These are phyloP conservation scores for Pleuronectes platessa DNA, from an alignment of 2,113 vertebrate genomes.

Conservation along the genomic window DNA sequence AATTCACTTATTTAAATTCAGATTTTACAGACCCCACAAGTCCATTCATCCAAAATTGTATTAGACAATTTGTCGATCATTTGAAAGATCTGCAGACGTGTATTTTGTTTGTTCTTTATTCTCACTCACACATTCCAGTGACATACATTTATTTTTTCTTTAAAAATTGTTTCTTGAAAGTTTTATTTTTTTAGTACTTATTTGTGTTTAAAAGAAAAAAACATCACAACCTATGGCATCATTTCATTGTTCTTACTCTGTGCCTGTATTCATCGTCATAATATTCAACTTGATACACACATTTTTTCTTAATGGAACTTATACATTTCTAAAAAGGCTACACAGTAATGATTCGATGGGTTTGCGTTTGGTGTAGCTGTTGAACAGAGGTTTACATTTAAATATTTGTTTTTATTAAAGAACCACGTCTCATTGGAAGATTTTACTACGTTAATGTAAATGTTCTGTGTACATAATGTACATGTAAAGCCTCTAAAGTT, in stretches of 20 bases:
- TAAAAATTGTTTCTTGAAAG: background rate
- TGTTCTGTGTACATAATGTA: constrained; percentile 72
- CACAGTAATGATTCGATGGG: constrained; percentile 14
- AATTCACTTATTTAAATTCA: background rate
- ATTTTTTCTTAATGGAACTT: constrained; percentile 13
- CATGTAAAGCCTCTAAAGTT: constrained; percentile 62
- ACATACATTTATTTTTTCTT: constrained; percentile 21
- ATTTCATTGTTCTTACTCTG: constrained; percentile 18
- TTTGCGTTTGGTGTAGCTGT: constrained; percentile 43
- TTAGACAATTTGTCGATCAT: background rate
- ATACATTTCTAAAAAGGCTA: background rate
- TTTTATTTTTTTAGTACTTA: background rate
- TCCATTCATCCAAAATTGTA: background rate
- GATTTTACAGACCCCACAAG: background rate
- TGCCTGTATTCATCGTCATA: constrained; percentile 7
- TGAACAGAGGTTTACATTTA: constrained; percentile 53
- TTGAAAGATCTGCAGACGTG: constrained; percentile 27
- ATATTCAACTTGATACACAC: background rate
- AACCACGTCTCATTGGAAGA: constrained; percentile 32
- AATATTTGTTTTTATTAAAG: constrained; percentile 43
- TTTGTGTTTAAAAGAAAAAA: constrained; percentile 14
- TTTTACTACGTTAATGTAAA: constrained; percentile 62
- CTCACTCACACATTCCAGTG: constrained; percentile 15
- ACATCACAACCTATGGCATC: constrained; percentile 7
- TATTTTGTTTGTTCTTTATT: constrained; percentile 24